Conservation (phyloP, 2,113 vertebrate species). For the Aepyceros melampus region DNA sequence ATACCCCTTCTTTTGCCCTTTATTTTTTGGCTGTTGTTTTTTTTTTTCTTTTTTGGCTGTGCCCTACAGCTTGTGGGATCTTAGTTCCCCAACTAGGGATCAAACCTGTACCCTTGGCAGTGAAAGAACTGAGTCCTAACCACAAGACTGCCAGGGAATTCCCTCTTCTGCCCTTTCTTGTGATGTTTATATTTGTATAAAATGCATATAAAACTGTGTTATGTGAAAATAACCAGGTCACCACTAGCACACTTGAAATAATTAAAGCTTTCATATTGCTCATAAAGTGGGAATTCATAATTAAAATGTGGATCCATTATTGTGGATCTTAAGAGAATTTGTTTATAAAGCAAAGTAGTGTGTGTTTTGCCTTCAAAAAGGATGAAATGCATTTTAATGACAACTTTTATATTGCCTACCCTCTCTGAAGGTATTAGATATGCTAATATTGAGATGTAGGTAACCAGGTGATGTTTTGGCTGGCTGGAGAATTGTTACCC, state of each 20-base stretch:
- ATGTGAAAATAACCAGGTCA: conserved; percentile 5
- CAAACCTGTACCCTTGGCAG: neutral
- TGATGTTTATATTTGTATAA: conserved; percentile 11
- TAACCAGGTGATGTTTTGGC: neutral
- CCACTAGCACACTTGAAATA: conserved; percentile 25
- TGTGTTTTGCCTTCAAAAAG: neutral
- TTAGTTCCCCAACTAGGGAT: neutral
- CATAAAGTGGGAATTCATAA: neutral
- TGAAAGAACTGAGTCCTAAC: neutral
- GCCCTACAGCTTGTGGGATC: neutral
- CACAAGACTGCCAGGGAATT: neutral
- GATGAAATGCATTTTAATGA: neutral
- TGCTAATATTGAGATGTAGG: neutral
- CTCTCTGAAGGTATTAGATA: neutral
- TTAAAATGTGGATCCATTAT: conserved; percentile 5
- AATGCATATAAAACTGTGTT: neutral
- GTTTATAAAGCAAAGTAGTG: neutral
- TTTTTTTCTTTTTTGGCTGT: neutral
- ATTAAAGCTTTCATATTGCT: neutral
- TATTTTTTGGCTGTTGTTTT: neutral
- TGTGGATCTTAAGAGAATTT: conserved; percentile 12
- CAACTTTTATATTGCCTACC: neutral
- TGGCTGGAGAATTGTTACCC: neutral
- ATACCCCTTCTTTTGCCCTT: neutral
- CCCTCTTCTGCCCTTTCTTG: neutral